Percentiles rank a stretch among this genome's conserved stretches.
These are phyloP conservation scores for Bos javanicus DNA, from an alignment of 2,113 vertebrate species.

Conservation along the genomic window DNA sequence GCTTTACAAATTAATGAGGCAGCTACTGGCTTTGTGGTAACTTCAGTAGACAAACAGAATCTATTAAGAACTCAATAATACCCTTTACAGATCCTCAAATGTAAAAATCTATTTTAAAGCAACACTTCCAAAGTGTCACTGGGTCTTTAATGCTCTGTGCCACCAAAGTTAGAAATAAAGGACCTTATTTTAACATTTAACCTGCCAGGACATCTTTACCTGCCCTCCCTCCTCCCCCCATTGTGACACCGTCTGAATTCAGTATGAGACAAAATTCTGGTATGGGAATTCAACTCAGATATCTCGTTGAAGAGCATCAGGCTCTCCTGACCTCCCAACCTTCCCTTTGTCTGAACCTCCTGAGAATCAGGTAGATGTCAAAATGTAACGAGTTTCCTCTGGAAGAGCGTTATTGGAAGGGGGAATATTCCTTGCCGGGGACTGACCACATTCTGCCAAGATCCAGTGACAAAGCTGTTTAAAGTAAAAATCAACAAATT, in stretches of 20 bases:
- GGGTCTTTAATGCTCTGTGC: background rate
- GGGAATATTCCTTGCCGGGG: background rate
- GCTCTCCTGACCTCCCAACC: background rate
- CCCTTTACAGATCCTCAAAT: slow-evolving; percentile 2
- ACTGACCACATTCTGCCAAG: background rate
- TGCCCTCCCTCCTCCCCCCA: background rate
- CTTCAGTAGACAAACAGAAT: background rate
- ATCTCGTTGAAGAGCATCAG: background rate
- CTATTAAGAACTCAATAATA: background rate
- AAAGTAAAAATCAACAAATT: background rate
- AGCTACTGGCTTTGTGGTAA: background rate
- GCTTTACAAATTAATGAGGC: slow-evolving; percentile 18
- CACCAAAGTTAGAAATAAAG: slow-evolving; percentile 24
- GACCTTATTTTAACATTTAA: slow-evolving; percentile 55
- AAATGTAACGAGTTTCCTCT: background rate
- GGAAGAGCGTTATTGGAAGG: background rate
- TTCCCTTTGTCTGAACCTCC: background rate
- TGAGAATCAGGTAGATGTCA: background rate
- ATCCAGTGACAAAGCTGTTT: background rate
- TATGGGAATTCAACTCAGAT: background rate
- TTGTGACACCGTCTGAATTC: background rate
- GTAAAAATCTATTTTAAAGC: slow-evolving; percentile 33
- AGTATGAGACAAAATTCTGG: background rate
- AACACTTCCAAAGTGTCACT: slow-evolving; percentile 10
- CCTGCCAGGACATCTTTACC: background rate